A percentile compares a stretch with the other conserved stretches of the same genome.
Conservation (phyloP, 2,113 vertebrate species). For the Odobenus rosmarus region DNA sequence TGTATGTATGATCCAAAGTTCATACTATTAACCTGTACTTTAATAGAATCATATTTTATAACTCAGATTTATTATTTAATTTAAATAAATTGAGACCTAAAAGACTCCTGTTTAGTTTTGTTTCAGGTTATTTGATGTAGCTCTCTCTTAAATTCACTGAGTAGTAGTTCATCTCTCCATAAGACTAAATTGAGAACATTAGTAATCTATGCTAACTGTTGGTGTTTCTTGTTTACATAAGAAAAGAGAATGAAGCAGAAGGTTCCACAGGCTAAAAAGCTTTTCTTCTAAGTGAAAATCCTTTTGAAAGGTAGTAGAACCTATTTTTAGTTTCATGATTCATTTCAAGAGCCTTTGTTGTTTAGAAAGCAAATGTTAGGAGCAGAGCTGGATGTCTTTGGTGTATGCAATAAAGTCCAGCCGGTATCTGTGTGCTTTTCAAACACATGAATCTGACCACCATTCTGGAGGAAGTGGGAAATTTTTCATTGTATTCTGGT, state of each 20-base stretch:
- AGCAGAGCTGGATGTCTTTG: not conserved
- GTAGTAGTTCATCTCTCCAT: not conserved
- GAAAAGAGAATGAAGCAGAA: constrained; percentile 4
- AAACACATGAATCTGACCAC: not conserved
- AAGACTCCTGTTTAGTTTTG: not conserved
- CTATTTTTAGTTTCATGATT: constrained; percentile 38
- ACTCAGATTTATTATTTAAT: not conserved
- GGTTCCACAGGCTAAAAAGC: not conserved
- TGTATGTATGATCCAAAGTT: not conserved
- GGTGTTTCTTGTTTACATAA: not conserved
- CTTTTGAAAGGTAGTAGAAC: not conserved
- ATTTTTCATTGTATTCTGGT: not conserved
- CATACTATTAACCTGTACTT: not conserved
- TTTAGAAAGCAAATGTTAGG: constrained; percentile 66
- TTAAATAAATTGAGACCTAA: not conserved
- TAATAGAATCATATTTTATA: not conserved
- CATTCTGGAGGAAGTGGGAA: not conserved
- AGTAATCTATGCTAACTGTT: not conserved
- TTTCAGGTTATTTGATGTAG: not conserved
- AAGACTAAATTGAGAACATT: not conserved
- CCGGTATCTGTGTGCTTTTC: not conserved
- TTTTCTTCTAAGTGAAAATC: constrained; percentile 40
- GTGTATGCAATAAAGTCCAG: not conserved
- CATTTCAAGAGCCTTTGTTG: not conserved
- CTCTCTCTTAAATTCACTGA: not conserved